phyloP scores from a whole-genome alignment of 1,140 invertebrate species.

The Drosophila baimaii region DNA sequence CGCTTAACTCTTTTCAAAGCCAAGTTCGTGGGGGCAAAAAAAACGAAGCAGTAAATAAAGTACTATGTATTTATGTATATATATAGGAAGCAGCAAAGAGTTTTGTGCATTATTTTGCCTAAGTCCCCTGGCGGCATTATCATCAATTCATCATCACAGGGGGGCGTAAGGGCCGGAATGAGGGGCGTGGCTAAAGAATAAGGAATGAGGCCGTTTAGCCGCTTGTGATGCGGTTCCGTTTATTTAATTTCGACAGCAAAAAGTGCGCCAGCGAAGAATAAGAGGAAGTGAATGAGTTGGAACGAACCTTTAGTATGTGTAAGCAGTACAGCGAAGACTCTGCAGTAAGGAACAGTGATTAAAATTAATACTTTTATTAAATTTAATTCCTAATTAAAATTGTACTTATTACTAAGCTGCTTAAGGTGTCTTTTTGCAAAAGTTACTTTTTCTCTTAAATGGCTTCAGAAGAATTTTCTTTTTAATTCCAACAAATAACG shows the following conservation, averaged over 20 bases:
- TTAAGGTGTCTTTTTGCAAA: not conserved
- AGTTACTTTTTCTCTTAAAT: no score
- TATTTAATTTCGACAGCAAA: conserved; percentile 72
- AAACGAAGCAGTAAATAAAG: conserved; percentile 25
- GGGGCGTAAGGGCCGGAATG: not conserved
- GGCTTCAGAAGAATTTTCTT: no score
- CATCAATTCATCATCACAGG: conserved; percentile 81
- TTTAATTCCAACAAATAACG: not conserved
- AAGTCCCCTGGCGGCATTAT: conserved; percentile 68
- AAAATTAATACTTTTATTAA: not conserved
- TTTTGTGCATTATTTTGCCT: conserved; percentile 59
- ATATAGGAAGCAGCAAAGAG: conserved; percentile 18
- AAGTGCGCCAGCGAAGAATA: conserved; percentile 26
- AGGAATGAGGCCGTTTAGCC: conserved; percentile 30
- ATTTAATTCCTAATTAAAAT: no score
- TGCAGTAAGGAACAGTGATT: not conserved
- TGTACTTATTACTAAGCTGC: not conserved
- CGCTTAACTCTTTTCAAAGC: conserved; percentile 79
- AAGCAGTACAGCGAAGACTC: not conserved
- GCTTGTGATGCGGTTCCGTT: conserved; percentile 47
- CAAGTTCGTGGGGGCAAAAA: conserved; percentile 59
- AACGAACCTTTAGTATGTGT: conserved; percentile 2
- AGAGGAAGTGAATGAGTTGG: conserved; percentile 29
- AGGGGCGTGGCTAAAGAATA: conserved; percentile 3
- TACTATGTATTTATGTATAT: not conserved